Evolutionary conservation across 2,888 invertebrate genomes (phyloP), one percentile per base, ranked within the genome.

Genomic region (Stratiomys singularior): DNA sequence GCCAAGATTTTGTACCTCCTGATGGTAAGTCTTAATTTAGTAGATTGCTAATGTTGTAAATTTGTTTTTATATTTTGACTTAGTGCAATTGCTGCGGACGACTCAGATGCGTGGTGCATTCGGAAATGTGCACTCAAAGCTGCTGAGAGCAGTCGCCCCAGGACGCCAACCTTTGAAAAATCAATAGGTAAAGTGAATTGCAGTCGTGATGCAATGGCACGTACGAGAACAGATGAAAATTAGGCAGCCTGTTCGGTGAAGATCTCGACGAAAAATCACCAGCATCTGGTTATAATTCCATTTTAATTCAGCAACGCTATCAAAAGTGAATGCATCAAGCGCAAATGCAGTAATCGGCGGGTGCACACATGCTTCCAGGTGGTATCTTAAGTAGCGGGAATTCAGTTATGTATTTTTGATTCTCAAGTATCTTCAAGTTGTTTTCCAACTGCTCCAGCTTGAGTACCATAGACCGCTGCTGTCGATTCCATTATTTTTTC

Each of bases 1-100:
- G 93, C 93, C 90, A 93, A 93, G 93, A 93, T 93, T 93, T 92
- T 93, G 92, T 93, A 93, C 93, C 93, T 93, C 93, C 93, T 93
- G 92, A 93, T 93, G 93, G 93, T 93, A 86, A 92, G 93, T 90
- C 1, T 37, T 66, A 30, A 27, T 18, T 66, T 37, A 66, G 66
- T n/a, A 37, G 3, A 27, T 21, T 9, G 79, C 74, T 44, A 67
- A 25, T 27, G 30, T 52, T 25, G 18, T 72, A 69, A 69, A 18
- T 66, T 37, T 7, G 2, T 9, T 18, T 52, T 13, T 52, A 52
- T 52, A 18, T 52, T 37, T 37, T 37, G 37, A 37, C 37, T 37
- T 37, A 37, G 37, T 37, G 37, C 9, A 37, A 37, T 37, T 37
- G 9, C 37, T 37, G 3, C 37, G 37, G 37, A 37, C 37, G n/a